Percentiles rank a stretch among this genome's conserved stretches.
Conservation (phyloP, 2,888 invertebrate species). For the Parnassius glacialis region DNA sequence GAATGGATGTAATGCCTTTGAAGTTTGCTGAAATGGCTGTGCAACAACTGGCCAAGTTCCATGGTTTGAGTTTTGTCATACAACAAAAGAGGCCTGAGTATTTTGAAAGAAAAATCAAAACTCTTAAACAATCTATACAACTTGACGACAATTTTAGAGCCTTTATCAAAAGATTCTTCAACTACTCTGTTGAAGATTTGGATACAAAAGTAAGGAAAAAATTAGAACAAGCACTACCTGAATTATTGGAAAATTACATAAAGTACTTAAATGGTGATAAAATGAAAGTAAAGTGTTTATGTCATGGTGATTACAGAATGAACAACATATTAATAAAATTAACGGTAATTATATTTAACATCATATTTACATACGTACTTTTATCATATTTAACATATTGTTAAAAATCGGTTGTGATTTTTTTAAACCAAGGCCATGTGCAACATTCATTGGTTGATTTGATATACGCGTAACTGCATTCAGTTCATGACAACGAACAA, state of each 20-base stretch:
- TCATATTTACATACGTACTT: no score
- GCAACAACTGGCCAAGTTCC: conserved; percentile 50
- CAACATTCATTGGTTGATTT: no score
- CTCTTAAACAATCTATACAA: conserved; percentile 30
- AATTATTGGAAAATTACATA: conserved; percentile 33
- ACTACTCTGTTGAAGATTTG: conserved; percentile 33
- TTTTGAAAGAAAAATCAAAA: conserved; percentile 37
- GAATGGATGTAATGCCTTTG: conserved; percentile 41
- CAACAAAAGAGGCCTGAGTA: conserved; percentile 34
- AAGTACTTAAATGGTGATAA: conserved; percentile 33
- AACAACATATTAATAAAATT: conserved; percentile 55
- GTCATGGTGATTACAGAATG: conserved; percentile 54
- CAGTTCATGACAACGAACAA: no score
- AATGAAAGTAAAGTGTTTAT: conserved; percentile 35
- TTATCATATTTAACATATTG: no score
- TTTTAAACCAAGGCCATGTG: no score
- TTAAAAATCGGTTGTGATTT: no score
- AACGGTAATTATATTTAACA: conserved; percentile 37
- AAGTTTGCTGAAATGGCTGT: conserved; percentile 49
- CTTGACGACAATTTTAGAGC: conserved; percentile 40
- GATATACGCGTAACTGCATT: no score
- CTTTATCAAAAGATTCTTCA: conserved; percentile 35
- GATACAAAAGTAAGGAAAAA: conserved; percentile 34
- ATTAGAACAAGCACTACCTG: conserved; percentile 32
- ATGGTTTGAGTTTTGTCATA: conserved; percentile 39